Conservation (phyloP, 2,113 vertebrate genomes). For the Amblyornis subalaris region DNA sequence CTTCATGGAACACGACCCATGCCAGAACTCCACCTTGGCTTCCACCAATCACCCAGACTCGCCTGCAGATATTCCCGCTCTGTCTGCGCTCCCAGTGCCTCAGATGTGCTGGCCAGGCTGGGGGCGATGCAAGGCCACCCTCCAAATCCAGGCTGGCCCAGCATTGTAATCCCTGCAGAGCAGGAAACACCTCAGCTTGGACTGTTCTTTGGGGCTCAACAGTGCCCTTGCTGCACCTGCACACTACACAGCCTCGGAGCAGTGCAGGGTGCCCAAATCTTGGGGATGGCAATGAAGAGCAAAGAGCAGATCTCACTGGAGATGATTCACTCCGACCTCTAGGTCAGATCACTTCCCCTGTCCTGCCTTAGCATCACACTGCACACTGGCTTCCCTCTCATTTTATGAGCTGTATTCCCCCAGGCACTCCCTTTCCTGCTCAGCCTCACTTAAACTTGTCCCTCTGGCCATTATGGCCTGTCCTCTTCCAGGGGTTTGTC, state of each 20-base stretch:
- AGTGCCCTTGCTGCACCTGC: neutral
- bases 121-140: neutral
- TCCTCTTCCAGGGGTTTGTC: neutral
- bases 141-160: neutral
- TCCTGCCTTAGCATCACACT: neutral
- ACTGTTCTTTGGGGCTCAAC: neutral
- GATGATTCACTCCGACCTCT: neutral
- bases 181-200: too few relatives aligned
- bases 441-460: neutral
- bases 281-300: neutral
- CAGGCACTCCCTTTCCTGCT: neutral
- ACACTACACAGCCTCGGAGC: neutral
- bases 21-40: neutral
- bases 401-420: neutral
- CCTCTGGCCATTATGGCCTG: neutral
- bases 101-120: neutral
- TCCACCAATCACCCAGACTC: fast-evolving
- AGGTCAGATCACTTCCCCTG: neutral
- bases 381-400: neutral
- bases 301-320: neutral
- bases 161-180: neutral
- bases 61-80: fast-evolving
- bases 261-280: neutral
- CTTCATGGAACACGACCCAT: fast-evolving
- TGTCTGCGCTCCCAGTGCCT: neutral